Evolutionary conservation across 2,888 invertebrate genomes (phyloP).

Genomic region (Lasioglossum morio): DNA sequence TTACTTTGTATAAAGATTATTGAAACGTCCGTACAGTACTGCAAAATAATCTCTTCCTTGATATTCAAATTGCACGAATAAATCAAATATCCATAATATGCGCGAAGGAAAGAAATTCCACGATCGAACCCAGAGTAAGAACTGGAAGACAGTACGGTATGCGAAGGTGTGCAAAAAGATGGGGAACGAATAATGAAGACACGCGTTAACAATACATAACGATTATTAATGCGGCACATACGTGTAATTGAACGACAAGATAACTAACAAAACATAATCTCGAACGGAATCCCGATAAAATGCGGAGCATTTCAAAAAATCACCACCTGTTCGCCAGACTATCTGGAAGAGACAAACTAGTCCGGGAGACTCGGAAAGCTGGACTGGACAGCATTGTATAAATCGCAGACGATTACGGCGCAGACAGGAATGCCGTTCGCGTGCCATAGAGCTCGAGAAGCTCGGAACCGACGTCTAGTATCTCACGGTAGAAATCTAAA

Average conservation of each 20-base stretch:
- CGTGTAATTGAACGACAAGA: neutral
- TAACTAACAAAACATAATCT: neutral
- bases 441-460: constrained; percentile 58
- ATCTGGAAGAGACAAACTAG: constrained; percentile 39
- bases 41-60: too few species aligned
- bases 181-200: neutral
- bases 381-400: constrained; percentile 48
- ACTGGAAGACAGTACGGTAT: neutral
- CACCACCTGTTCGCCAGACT: constrained; percentile 30
- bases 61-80: too few species aligned
- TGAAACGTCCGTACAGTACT: too few species aligned
- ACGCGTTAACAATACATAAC: neutral
- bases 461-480: constrained; percentile 58
- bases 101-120: neutral
- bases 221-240: neutral
- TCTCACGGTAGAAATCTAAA: constrained; percentile 77
- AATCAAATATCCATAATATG: neutral
- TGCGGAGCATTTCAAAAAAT: constrained; percentile 10
- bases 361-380: constrained; percentile 36
- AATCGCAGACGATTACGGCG: constrained; percentile 55
- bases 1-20: too few species aligned
- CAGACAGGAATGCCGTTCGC: constrained; percentile 61
- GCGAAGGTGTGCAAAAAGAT: neutral
- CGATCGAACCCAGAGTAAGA: neutral
- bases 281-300: neutral